Evolutionary conservation across 53 echinoderm and acorn worm species (phyloP).

Genomic region (Patiria pectinifera): DNA sequence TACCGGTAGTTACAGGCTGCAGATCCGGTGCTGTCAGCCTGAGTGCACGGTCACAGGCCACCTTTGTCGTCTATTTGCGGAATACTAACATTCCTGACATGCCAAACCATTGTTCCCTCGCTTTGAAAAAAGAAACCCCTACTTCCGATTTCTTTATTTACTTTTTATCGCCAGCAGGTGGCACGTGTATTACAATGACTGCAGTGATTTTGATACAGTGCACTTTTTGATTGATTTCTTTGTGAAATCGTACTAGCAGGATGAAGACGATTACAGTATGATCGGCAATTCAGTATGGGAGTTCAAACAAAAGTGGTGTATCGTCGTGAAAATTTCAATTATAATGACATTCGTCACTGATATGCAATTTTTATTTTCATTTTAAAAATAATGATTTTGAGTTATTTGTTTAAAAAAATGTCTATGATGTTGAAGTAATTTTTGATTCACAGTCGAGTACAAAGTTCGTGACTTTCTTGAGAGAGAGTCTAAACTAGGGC

Average conservation of each 20-base stretch:
- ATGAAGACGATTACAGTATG: too few species aligned
- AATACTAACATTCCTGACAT: not conserved
- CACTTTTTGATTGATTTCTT: too few species aligned
- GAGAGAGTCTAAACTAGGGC: not conserved
- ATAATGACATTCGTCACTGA: too few species aligned
- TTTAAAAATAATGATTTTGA: too few species aligned
- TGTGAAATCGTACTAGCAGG: too few species aligned
- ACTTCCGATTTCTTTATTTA: constrained; percentile 21
- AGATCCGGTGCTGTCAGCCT: too few species aligned
- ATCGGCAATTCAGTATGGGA: too few species aligned
- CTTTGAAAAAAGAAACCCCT: not conserved
- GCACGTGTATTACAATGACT: not conserved
- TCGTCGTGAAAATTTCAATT: too few species aligned
- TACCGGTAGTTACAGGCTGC: not conserved
- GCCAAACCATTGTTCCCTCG: not conserved
- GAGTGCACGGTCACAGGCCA: too few species aligned
- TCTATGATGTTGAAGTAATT: not conserved
- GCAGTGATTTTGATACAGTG: not conserved
- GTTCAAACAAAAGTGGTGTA: too few species aligned
- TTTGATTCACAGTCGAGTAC: not conserved
- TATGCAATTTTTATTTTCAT: too few species aligned
- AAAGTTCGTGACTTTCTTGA: not conserved
- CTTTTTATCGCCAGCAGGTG: not conserved
- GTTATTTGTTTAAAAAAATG: not conserved
- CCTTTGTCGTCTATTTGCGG: not conserved